A percentile compares a stretch with the other conserved stretches of the same genome.
phyloP scores from a whole-genome alignment of 2,888 invertebrate species.

The Limnephilus auricula region DNA sequence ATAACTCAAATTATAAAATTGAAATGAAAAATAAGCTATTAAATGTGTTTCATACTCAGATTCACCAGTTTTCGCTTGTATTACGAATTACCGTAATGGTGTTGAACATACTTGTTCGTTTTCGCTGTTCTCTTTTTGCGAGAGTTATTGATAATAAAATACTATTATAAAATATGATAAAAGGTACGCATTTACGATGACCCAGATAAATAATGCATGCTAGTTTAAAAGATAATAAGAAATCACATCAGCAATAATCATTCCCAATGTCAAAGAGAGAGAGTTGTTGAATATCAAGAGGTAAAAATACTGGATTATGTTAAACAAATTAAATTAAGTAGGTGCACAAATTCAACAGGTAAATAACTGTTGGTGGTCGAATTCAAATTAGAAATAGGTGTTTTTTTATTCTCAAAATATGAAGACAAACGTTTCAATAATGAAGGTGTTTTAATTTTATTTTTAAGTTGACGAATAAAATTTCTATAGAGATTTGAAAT shows the following conservation, averaged over 20 bases:
- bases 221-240: background rate
- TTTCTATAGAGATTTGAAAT: too few relatives aligned
- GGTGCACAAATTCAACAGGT: background rate
- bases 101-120: background rate
- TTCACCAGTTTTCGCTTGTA: too few relatives aligned
- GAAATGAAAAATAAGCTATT: too few relatives aligned
- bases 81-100: too few relatives aligned
- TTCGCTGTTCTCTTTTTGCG: background rate
- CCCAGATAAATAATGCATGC: background rate
- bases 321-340: slow-evolving; percentile 13
- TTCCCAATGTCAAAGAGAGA: slow-evolving; percentile 4
- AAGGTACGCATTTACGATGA: background rate
- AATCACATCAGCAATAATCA: background rate
- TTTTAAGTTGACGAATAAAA: too few relatives aligned
- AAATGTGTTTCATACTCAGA: too few relatives aligned
- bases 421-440: too few relatives aligned
- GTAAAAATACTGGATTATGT: slow-evolving; percentile 51
- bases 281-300: background rate
- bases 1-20: too few relatives aligned
- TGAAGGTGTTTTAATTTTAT: too few relatives aligned
- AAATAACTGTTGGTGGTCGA: background rate
- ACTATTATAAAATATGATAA: too few relatives aligned
- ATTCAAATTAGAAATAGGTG: background rate
- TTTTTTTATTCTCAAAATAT: too few relatives aligned
- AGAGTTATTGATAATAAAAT: background rate